A percentile compares a stretch with the other conserved stretches of the same genome.
Evolutionary conservation across 2,113 vertebrate species (phyloP).

Genomic region (Micromys minutus): DNA sequence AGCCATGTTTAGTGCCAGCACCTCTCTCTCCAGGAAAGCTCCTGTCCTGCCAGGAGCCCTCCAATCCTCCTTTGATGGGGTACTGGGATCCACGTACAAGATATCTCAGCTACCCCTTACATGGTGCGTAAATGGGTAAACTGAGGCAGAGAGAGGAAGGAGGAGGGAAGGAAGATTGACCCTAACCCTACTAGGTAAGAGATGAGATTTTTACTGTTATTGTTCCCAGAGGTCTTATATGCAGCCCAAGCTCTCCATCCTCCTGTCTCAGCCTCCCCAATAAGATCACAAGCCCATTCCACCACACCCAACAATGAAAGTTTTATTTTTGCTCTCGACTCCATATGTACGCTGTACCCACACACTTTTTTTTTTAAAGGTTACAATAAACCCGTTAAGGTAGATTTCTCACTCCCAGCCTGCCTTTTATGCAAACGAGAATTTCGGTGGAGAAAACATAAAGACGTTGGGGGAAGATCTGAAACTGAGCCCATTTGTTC

Average conservation of each 20-base stretch:
- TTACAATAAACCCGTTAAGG: background rate
- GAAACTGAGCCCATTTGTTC: background rate
- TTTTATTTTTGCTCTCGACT: conserved; percentile 1
- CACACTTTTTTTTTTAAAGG: background rate
- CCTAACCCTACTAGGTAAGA: background rate
- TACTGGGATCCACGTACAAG: background rate
- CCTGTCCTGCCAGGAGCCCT: background rate
- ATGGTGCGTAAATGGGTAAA: background rate
- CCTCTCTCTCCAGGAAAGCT: background rate
- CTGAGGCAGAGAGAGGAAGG: background rate
- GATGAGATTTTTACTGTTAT: background rate
- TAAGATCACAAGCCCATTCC: background rate
- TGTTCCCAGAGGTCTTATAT: background rate
- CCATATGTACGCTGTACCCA: fast-evolving
- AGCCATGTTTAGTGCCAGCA: background rate
- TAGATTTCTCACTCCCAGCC: background rate
- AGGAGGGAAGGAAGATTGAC: background rate
- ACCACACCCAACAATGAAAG: background rate
- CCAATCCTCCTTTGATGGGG: background rate
- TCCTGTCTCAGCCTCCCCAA: background rate
- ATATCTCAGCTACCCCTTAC: background rate
- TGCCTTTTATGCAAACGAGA: background rate
- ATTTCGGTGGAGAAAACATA: background rate
- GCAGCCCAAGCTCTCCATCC: background rate
- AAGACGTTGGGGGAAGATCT: background rate